phyloP scores from a whole-genome alignment of 2,888 invertebrate genomes.

The Gastrophysa polygoni region DNA sequence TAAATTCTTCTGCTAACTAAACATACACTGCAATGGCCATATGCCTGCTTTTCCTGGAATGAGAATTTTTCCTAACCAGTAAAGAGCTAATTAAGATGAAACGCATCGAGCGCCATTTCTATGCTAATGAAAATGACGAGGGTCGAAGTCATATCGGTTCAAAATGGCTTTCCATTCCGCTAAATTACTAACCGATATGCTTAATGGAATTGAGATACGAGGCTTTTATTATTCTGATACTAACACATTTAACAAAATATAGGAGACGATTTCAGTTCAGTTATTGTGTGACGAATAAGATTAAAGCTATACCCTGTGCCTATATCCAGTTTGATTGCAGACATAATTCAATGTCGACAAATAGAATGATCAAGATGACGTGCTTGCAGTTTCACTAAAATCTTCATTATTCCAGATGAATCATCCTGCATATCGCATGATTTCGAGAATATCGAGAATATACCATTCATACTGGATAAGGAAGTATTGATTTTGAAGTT shows the following conservation, averaged over 20 bases:
- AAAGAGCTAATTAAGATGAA: not conserved
- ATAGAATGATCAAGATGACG: too few species aligned
- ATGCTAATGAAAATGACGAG: not conserved
- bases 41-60: not conserved
- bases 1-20: not conserved
- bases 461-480: too few species aligned
- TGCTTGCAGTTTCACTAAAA: too few species aligned
- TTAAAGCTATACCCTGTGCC: too few species aligned
- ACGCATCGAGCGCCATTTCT: not conserved
- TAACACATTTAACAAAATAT: not conserved
- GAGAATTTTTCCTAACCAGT: not conserved
- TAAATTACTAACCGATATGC: conserved; percentile 10
- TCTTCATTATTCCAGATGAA: too few species aligned
- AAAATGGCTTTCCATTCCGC: not conserved
- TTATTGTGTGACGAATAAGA: too few species aligned
- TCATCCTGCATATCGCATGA: too few species aligned
- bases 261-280: too few species aligned
- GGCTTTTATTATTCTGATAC: not conserved
- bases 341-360: too few species aligned
- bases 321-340: too few species aligned
- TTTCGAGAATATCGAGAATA: too few species aligned
- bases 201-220: conserved; percentile 9
- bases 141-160: not conserved
- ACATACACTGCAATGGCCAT: not conserved
- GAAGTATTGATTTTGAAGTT: too few species aligned